Percentiles rank a stretch among this genome's conserved stretches.
Evolutionary conservation across 2,888 invertebrate genomes (phyloP).

Genomic region (Nemotelus pantherinus): DNA sequence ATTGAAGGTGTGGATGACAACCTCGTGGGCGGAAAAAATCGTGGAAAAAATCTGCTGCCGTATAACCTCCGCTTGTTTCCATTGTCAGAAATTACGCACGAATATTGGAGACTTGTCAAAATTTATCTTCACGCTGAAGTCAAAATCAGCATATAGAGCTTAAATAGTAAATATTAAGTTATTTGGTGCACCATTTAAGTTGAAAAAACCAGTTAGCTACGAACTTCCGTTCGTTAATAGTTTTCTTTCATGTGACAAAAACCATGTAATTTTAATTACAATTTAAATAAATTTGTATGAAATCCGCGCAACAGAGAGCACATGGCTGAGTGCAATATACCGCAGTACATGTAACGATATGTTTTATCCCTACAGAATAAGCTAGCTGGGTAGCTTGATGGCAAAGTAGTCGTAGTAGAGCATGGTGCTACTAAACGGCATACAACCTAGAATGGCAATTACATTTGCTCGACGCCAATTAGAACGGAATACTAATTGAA

Average conservation of each 20-base stretch:
- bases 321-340: neutral
- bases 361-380: neutral
- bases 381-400: neutral
- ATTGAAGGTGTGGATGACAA: too few species aligned
- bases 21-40: too few species aligned
- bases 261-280: constrained; percentile 46
- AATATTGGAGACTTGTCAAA: too few species aligned
- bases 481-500: constrained; percentile 40
- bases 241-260: neutral
- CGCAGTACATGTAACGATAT: constrained; percentile 14
- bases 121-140: too few species aligned
- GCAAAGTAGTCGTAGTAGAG: neutral
- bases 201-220: too few species aligned
- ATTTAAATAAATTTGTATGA: constrained; percentile 49
- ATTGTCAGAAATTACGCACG: too few species aligned
- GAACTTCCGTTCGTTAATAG: neutral
- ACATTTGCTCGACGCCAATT: constrained; percentile 43
- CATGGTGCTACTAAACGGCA: constrained; percentile 28
- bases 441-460: constrained; percentile 40
- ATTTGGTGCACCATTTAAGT: too few species aligned
- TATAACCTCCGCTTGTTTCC: too few species aligned
- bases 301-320: constrained; percentile 13
- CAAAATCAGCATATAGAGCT: too few species aligned
- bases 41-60: too few species aligned
- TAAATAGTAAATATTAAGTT: too few species aligned